Base-by-base conservation (phyloP, 2,113 vertebrate genomes). In the Ptyas mucosa region DNA sequence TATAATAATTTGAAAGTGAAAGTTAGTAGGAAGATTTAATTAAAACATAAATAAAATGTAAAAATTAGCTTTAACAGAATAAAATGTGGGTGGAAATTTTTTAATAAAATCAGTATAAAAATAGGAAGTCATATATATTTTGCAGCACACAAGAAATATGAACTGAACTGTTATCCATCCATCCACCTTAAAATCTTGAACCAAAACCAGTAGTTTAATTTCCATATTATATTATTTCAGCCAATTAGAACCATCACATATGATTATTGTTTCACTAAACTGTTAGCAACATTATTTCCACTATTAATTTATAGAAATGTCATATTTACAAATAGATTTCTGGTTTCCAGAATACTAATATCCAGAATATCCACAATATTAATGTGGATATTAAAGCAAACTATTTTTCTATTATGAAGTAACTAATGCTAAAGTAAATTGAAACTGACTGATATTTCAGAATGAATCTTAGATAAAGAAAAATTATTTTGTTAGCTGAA, bases 351-450 rank as follows among this genome's bases (percentile, higher is more conserved):
- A 34, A 20, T 81, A 20, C 39, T 8, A 49, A 49, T 49, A 49
- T 49, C 0, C 46, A 49, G 5, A 49, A 49, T 49, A 49, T 49
- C 46, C 46, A 34, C 15, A 75, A 20, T 69, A 39, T 39, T 18
- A 34, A 18, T 34, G n/a, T 81, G 69, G 69, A 75, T 75, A 34
- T 39, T 81, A 18, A 34, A 69, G 61, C 29, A 69, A 69, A 69
- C 11, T n/a, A 29, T 69, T 69, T 69, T 69, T 69, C 61, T 69
- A 14, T n/a, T 14, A n/a, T 11, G 93, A 89, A 95, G 90, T 52
- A 64, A 93, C 75, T 94, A 81, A 85, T 55, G 21, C n/a, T 85
- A 43, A 81, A 85, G 21, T 85, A n/a, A 75, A 14, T 34, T 23
- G 8, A 3, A 55, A 29, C 21, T 69, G 26, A 46, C 88, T 89